Percentiles rank a stretch among this genome's conserved stretches.
phyloP scores from a whole-genome alignment of 2,113 vertebrate genomes.

The Ancistrus triradiatus region DNA sequence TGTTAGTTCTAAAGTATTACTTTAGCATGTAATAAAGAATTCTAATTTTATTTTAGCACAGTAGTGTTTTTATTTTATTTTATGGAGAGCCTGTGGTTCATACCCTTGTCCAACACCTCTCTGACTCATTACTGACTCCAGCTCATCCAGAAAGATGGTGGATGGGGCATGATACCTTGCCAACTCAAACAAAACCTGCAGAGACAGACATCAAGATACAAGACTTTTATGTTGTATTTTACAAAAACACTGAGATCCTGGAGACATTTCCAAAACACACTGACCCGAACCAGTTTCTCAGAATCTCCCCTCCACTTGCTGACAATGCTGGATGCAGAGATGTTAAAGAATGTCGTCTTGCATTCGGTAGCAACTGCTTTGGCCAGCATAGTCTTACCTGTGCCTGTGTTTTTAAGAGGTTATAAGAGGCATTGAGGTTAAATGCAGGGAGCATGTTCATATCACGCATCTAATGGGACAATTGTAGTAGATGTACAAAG shows the following conservation, averaged over 20 bases:
- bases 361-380: conserved; percentile 96
- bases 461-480: no score
- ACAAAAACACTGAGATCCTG: neutral
- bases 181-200: conserved; percentile 90
- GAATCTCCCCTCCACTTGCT: conserved; percentile 98
- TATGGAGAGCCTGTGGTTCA: conserved; percentile 9
- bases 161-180: conserved; percentile 93
- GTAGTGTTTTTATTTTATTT: no score
- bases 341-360: conserved; percentile 96
- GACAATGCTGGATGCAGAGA: conserved; percentile 94
- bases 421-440: neutral
- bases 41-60: no score
- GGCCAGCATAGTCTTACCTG: conserved; percentile 92
- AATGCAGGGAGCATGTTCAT: neutral
- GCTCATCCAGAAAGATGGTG: conserved; percentile 95
- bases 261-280: neutral
- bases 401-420: conserved; percentile 66
- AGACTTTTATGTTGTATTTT: neutral
- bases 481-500: no score
- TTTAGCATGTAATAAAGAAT: no score
- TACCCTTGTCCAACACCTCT: conserved; percentile 82
- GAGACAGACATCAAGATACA: neutral
- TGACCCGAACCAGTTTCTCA: conserved; percentile 91
- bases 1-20: no score
- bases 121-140: conserved; percentile 96